These are phyloP conservation scores for Hormaphis cornu DNA, from an alignment of 1,140 invertebrate species.

Conservation along the genomic window DNA sequence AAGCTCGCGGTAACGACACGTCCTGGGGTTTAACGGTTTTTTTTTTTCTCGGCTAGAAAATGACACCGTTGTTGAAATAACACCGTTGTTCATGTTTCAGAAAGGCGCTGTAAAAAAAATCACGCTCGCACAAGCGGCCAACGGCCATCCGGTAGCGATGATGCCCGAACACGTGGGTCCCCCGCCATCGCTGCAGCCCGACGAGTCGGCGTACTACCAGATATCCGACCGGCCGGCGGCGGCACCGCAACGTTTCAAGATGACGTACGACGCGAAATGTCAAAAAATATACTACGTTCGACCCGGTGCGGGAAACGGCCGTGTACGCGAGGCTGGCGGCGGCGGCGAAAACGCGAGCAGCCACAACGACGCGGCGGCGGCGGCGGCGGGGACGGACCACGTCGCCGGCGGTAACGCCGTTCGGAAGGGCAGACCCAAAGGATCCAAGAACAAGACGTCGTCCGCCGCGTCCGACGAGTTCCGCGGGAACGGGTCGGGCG, in stretches of 20 bases:
- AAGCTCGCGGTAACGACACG: no score
- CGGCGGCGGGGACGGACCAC: background rate
- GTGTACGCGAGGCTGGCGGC: background rate
- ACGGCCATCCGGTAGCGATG: background rate
- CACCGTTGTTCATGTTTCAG: background rate
- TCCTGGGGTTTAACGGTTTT: no score
- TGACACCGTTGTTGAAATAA: no score
- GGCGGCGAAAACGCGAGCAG: background rate
- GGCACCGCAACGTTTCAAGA: background rate
- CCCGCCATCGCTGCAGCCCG: background rate
- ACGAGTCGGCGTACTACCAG: background rate
- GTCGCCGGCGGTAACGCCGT: background rate
- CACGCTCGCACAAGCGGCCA: background rate
- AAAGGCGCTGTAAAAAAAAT: background rate
- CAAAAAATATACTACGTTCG: background rate
- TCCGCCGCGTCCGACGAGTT: background rate
- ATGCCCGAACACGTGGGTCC: background rate
- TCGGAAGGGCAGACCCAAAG: conserved; percentile 18
- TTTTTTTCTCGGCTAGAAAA: no score
- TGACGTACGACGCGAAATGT: background rate
- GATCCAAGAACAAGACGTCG: conserved; percentile 18
- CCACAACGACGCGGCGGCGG: background rate
- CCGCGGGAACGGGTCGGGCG: background rate
- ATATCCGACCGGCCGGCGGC: background rate
- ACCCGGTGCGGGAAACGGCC: no score